Conservation (phyloP, 2,113 vertebrate species). For the Psilopogon haemacephalus region DNA sequence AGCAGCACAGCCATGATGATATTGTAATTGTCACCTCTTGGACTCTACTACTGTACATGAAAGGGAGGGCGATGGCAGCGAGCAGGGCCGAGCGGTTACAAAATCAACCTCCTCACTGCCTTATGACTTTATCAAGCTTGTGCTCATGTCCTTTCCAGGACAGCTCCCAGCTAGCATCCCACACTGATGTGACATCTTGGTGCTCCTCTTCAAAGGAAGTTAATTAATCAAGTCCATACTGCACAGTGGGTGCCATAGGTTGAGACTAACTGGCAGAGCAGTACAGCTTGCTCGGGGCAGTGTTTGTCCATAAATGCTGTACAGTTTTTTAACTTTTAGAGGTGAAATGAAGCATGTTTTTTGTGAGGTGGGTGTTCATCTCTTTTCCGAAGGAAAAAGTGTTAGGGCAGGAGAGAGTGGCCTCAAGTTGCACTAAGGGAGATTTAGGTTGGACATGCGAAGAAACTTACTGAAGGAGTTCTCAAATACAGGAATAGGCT, state of each 20-base stretch:
- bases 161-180: neutral
- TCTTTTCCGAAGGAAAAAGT: no score
- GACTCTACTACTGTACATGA: neutral
- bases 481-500: no score
- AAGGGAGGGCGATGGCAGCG: rapidly evolving
- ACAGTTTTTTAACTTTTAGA: neutral
- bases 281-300: neutral
- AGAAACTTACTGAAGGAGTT: no score
- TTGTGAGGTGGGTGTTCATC: no score
- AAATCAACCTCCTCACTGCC: neutral
- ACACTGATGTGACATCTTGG: neutral
- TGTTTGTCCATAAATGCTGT: rapidly evolving
- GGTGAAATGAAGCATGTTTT: neutral
- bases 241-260: rapidly evolving
- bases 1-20: neutral
- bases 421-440: no score
- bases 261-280: neutral
- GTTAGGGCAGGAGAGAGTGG: no score
- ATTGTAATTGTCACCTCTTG: neutral
- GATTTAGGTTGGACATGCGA: no score
- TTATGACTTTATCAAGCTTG: neutral
- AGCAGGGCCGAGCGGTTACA: neutral
- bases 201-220: neutral
- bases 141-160: neutral
- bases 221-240: no score